These are phyloP conservation scores for Copidosoma aretas DNA, from an alignment of 2,888 invertebrate species.

Conservation along the genomic window DNA sequence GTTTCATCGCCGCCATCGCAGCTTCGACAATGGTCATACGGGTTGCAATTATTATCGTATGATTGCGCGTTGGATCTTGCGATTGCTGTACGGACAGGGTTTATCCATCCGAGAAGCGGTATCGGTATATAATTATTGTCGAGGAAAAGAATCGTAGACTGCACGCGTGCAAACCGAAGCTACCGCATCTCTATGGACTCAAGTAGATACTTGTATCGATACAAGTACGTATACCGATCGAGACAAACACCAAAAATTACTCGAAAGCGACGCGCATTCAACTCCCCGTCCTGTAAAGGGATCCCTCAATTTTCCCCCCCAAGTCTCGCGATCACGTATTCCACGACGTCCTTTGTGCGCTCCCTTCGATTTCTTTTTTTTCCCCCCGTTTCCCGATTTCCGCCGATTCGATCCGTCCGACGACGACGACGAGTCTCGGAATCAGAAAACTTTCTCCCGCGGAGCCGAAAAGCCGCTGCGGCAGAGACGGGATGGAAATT, in stretches of 20 bases:
- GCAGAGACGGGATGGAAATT: not conserved
- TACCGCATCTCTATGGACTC: not conserved
- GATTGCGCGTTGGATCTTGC: too few species aligned
- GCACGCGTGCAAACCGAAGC: not conserved
- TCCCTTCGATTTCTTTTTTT: constrained; percentile 9
- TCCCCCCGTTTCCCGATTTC: not conserved
- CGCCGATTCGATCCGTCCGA: not conserved
- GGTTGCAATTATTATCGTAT: too few species aligned
- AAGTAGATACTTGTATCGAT: too few species aligned
- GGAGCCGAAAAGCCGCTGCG: not conserved
- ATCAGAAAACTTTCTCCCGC: constrained; percentile 9
- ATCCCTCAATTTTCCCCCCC: not conserved
- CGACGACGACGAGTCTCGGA: not conserved
- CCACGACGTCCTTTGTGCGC: constrained; percentile 25
- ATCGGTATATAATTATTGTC: not conserved
- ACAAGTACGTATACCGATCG: not conserved
- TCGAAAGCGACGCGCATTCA: not conserved
- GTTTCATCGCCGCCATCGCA: too few species aligned
- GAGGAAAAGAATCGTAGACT: not conserved
- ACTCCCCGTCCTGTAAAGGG: not conserved
- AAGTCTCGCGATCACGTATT: constrained; percentile 24
- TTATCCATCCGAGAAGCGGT: not conserved
- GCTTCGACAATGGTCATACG: too few species aligned
- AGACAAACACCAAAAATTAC: constrained; percentile 2
- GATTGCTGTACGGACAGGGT: too few species aligned